Conservation (phyloP, 1,140 invertebrate genomes). For the Caenorhabditis inopinata region DNA sequence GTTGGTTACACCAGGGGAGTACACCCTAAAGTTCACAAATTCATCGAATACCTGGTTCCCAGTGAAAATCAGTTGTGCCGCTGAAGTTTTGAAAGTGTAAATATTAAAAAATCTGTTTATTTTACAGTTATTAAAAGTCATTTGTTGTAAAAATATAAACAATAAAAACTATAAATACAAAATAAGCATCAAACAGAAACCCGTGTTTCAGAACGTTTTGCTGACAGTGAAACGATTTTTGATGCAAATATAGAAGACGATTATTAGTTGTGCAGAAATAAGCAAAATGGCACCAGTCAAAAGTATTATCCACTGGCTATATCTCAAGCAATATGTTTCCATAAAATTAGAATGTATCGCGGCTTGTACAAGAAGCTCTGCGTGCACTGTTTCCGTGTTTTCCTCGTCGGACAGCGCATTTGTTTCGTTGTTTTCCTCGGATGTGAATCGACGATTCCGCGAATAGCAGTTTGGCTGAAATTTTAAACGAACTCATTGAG, state of each 20-base stretch:
- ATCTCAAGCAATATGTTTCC: neutral
- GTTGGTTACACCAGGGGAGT: constrained; percentile 23
- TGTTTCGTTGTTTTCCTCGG: neutral
- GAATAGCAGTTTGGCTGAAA: constrained; percentile 1
- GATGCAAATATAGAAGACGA: neutral
- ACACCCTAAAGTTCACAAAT: constrained; percentile 26
- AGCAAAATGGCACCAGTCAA: neutral
- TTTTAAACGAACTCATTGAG: no score
- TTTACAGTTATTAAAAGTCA: no score
- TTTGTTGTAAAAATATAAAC: no score
- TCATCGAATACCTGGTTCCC: constrained; percentile 37
- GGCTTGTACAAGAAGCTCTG: neutral
- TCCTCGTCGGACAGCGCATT: neutral
- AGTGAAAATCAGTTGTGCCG: constrained; percentile 32
- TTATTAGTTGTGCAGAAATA: neutral
- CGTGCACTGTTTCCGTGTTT: neutral
- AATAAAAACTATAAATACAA: no score
- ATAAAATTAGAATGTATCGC: neutral
- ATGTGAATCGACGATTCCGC: neutral
- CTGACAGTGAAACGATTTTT: neutral
- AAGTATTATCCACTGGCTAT: neutral
- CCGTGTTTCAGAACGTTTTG: neutral
- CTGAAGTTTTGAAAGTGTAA: constrained; percentile 20
- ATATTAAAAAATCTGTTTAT: no score
- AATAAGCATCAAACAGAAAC: neutral